Evolutionary conservation across 2,797 vertebrate genomes (phyloP).

Genomic region (Eurystomus glaucurus): DNA sequence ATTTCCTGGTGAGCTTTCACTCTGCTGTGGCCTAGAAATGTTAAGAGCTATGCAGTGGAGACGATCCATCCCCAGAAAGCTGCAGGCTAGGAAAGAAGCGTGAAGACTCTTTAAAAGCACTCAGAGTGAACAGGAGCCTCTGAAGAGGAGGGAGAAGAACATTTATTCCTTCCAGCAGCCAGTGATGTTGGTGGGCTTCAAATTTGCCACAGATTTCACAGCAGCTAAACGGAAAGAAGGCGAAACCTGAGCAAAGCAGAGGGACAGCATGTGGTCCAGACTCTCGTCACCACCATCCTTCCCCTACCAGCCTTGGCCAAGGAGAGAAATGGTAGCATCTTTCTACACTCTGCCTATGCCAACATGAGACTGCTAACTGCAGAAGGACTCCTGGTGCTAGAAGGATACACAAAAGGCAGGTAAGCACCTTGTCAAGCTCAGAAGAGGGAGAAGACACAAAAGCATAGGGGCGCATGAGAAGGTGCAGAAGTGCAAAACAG

Average conservation of each 20-base stretch:
- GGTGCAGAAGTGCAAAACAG: background rate
- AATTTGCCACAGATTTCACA: background rate
- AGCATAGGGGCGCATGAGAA: background rate
- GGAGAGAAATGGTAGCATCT: background rate
- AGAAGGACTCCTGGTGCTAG: background rate
- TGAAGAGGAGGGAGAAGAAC: background rate
- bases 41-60: constrained; percentile 51
- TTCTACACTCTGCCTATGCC: background rate
- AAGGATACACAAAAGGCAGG: background rate
- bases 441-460: background rate
- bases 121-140: background rate
- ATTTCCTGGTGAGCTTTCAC: constrained; percentile 71
- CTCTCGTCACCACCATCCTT: background rate
- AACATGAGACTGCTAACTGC: background rate
- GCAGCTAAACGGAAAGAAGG: background rate
- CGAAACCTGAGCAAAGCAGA: background rate
- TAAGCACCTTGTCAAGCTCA: background rate
- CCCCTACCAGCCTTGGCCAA: background rate
- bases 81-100: constrained; percentile 67
- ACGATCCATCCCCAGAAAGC: constrained; percentile 63
- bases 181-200: background rate
- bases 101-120: constrained; percentile 46
- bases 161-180: constrained; percentile 21
- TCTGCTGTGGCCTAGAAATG: constrained; percentile 68
- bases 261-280: background rate